These are phyloP conservation scores for Tokudaia muenninki DNA, from an alignment of 2,797 vertebrate genomes.

Conservation along the genomic window DNA sequence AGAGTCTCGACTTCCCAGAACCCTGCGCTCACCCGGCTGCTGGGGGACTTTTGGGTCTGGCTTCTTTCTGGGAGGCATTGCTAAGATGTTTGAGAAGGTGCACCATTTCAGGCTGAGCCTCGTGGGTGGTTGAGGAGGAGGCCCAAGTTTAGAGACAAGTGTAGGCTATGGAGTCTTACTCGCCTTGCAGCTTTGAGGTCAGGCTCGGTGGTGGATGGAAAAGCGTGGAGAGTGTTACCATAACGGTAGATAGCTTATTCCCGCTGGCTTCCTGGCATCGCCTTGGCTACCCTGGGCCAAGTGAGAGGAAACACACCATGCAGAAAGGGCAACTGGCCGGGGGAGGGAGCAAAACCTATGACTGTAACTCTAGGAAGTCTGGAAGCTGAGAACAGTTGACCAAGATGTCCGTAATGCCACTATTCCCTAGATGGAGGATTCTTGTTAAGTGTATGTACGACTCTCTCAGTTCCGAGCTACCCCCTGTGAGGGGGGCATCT, in stretches of 20 bases:
- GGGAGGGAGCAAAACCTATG: background rate
- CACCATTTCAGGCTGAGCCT: background rate
- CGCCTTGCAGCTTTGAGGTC: background rate
- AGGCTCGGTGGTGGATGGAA: background rate
- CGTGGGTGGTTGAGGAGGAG: background rate
- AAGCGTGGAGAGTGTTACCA: fast-evolving
- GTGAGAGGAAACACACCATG: background rate
- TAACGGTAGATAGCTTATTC: background rate
- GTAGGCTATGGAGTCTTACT: fast-evolving
- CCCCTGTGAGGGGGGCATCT: background rate
- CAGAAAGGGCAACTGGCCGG: background rate
- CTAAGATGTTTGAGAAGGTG: background rate
- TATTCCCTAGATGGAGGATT: background rate
- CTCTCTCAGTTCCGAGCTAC: background rate
- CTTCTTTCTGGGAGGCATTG: background rate
- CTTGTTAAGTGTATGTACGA: background rate
- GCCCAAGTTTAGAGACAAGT: background rate
- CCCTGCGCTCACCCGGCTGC: background rate
- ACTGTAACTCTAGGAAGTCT: background rate
- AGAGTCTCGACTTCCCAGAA: background rate
- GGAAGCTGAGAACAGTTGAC: background rate
- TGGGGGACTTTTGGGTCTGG: background rate
- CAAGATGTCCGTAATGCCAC: background rate
- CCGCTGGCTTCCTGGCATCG: background rate
- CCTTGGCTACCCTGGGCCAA: background rate